Percentiles rank a stretch among this genome's conserved stretches.
Conservation (phyloP, 2,113 vertebrate species). For the Phodopus roborovskii region DNA sequence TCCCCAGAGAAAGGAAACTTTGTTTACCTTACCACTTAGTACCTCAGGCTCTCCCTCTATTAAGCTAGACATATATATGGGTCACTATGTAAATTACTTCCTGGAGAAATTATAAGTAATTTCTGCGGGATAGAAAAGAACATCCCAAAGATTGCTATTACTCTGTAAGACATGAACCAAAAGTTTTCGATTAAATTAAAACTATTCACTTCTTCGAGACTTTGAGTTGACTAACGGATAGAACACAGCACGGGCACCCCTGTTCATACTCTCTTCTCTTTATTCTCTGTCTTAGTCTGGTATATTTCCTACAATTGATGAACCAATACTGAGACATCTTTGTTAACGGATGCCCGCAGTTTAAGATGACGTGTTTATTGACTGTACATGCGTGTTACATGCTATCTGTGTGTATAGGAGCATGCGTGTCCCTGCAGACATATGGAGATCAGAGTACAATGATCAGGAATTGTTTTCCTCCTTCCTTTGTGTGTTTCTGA, state of each 20-base stretch:
- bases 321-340: not conserved
- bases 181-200: not conserved
- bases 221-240: not conserved
- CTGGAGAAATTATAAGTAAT: not conserved
- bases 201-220: not conserved
- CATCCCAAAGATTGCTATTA: not conserved
- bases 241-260: not conserved
- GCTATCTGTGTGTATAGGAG: not conserved
- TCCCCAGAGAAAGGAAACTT: not conserved
- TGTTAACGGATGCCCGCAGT: not conserved
- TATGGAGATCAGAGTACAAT: not conserved
- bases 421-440: not conserved
- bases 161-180: not conserved
- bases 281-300: not conserved
- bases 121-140: conserved; percentile 34
- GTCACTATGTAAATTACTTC: not conserved
- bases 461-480: not conserved
- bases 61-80: not conserved
- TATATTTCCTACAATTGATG: not conserved
- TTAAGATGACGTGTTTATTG: not conserved
- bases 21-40: not conserved
- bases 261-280: not conserved
- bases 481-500: not conserved
- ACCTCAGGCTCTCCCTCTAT: not conserved
- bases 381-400: not conserved